Base-by-base conservation (phyloP, 1,140 invertebrate species). In the Phthorimaea operculella region DNA sequence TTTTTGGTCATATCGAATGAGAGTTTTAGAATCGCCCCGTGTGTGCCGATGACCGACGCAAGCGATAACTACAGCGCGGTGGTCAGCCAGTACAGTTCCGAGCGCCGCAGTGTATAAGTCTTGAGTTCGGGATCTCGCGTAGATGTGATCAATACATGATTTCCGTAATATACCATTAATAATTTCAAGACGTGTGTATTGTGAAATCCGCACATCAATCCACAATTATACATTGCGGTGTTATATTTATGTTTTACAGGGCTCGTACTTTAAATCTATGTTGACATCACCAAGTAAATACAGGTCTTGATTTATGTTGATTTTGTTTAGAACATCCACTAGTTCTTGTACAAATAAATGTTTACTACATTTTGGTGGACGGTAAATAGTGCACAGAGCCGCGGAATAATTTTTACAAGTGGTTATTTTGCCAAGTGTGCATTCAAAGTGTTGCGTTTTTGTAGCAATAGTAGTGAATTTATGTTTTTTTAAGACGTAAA, bases 111-210 rank as follows among this genome's bases (percentile, higher is more conserved):
- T 59, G 59, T 55, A 61, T 17, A 61, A 49, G 34, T 61, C 51
- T 52, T 49, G 59, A 57, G 59, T 39, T n/a, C 50, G 59, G 51
- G 55, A 60, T 56, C 58, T 28, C 12, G 51, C 58, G 16, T 56
- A 60, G 8, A 60, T 60, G 21, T 60, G 58, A 15, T 63, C 62
- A 3, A 63, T 63, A 49, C 62, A 63, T 21, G 58, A 55, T 63
- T 63, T 64, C 36, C 48, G 56, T 51, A 60, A 16, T 57, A 33
- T 59, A 18, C 44, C 45, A 16, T 60, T 59, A 0, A n/a, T 12
- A 51, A 58, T 1, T 59, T 64, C 62, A 16, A 64, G 58, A 4
- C 59, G 44, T 11, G 63, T 61, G 11, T 61, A 53, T 21, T 52
- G 47, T 18, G 57, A 55, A 33, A 64, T 64, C 59, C 59, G 47